These are phyloP conservation scores for Carterocephalus palaemon DNA, from an alignment of 2,888 invertebrate species.

Conservation along the genomic window DNA sequence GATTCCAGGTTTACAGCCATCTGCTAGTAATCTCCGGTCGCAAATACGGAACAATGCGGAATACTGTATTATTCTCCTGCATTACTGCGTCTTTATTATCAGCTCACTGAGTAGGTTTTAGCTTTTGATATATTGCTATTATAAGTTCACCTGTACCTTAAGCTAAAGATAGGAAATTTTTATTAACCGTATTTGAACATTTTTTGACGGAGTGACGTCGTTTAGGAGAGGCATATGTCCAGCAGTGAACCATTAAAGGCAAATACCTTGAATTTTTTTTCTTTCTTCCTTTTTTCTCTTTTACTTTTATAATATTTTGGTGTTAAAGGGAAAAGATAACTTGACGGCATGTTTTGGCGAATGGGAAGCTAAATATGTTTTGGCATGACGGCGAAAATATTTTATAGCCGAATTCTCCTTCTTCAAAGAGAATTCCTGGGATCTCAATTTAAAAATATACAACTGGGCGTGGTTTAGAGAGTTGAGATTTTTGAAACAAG, in stretches of 20 bases:
- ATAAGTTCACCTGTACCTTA: too few species aligned
- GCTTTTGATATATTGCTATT: too few species aligned
- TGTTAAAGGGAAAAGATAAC: slow-evolving; percentile 5
- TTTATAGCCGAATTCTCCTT: slow-evolving; percentile 17
- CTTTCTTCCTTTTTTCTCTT: too few species aligned
- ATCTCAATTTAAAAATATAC: slow-evolving; percentile 16
- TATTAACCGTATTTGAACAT: too few species aligned
- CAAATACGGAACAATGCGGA: slow-evolving; percentile 18
- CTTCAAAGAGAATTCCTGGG: slow-evolving; percentile 16
- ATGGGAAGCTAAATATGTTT: slow-evolving; percentile 1
- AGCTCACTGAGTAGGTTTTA: background rate
- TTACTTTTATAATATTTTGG: too few species aligned
- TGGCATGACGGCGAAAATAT: slow-evolving; percentile 9
- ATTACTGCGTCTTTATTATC: slow-evolving; percentile 9
- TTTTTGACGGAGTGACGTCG: too few species aligned
- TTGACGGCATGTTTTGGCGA: slow-evolving; percentile 9
- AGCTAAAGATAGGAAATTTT: too few species aligned
- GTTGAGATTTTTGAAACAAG: slow-evolving; percentile 7
- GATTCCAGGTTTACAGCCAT: slow-evolving; percentile 15
- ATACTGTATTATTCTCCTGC: slow-evolving; percentile 20
- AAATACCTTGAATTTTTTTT: too few species aligned
- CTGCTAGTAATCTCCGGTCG: slow-evolving; percentile 19
- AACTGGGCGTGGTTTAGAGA: background rate
- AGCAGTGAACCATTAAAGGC: too few species aligned
- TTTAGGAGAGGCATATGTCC: too few species aligned